Base-by-base conservation (phyloP, 2,797 vertebrate genomes). In the Rhabdophis nuchalis region DNA sequence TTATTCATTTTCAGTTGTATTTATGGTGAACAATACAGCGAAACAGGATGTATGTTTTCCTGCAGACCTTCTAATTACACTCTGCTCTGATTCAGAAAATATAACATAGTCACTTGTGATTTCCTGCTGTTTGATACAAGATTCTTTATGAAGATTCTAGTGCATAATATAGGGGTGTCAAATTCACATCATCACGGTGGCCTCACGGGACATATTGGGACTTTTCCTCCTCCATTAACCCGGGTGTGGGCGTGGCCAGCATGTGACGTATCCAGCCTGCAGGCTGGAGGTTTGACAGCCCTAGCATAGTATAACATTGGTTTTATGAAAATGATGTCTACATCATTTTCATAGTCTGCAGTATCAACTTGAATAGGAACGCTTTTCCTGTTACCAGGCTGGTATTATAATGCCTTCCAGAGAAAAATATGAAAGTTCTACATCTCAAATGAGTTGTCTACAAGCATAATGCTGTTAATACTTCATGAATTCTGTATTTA, bases 391-490 rank as follows among this genome's bases (percentile, higher is more conserved):
- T 72, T 72, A 72, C 68, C 20, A 82, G 36, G 46, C 53, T 64
- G 88, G 72, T 53, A 88, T 90, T 86, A 85, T 85, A 90, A 88
- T 60, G 82, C 46, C 60, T 88, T 92, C 93, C 53, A 52, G 36
- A 60, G 16, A 86, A 56, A 25, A n/a, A 85, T 13, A 2, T 87
- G 88, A 23, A 64, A 90, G 32, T 64, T 50, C 54, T 88, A 0
- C 57, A 68, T 77, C 93, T 92, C 68, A 93, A 89, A 94, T 77
- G 58, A 93, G n/a, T 36, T 50, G 68, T 64, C 85, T 68, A 93
- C 82, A 92, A 90, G 50, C 46, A 92, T 36, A 46, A 9, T 16
- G 46, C n/a, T 90, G 60, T 57, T 85, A 90, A 94, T 41, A 50
- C 92, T 94, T 41, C 20, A 77, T 41, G 36, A 77, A 41, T 41